Percentiles rank a stretch among this genome's conserved stretches.
Evolutionary conservation across 2,113 vertebrate species (phyloP).

Genomic region (Petroica traversi): DNA sequence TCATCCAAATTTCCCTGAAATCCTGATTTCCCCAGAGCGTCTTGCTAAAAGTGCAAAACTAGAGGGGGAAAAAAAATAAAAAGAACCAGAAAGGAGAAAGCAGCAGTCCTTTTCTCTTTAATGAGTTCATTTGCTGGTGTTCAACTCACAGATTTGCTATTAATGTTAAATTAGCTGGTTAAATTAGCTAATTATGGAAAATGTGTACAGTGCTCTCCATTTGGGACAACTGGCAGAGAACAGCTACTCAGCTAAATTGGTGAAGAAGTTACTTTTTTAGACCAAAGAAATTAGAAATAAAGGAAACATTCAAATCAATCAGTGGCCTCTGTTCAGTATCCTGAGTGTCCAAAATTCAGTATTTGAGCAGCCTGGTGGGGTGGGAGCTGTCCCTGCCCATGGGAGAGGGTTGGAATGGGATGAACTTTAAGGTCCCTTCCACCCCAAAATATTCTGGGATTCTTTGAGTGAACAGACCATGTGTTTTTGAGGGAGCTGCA

Average conservation of each 20-base stretch:
- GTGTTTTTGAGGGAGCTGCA: not conserved
- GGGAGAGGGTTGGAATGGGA: not conserved
- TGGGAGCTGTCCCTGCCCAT: not conserved
- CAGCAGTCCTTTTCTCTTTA: not conserved
- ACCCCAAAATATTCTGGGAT: not conserved
- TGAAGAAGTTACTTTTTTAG: not conserved
- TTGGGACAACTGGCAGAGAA: not conserved
- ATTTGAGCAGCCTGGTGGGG: not conserved
- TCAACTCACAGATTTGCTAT: constrained; percentile 24
- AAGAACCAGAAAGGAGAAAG: not conserved
- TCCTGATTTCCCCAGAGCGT: constrained; percentile 37
- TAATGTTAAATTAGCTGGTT: constrained; percentile 53
- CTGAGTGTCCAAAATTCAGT: not conserved
- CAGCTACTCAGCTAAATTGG: not conserved
- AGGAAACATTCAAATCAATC: not conserved
- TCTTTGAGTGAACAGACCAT: not conserved
- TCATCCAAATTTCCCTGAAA: constrained; percentile 17
- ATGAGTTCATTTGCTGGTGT: constrained; percentile 36
- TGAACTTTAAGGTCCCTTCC: not conserved
- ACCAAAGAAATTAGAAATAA: not conserved
- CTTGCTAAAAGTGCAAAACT: not conserved
- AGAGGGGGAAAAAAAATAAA: not conserved
- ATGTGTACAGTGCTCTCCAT: not conserved
- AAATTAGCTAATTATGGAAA: constrained; percentile 55
- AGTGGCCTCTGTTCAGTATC: not conserved